Evolutionary conservation across 2,113 vertebrate genomes (phyloP).

Genomic region (Balaeniceps rex): DNA sequence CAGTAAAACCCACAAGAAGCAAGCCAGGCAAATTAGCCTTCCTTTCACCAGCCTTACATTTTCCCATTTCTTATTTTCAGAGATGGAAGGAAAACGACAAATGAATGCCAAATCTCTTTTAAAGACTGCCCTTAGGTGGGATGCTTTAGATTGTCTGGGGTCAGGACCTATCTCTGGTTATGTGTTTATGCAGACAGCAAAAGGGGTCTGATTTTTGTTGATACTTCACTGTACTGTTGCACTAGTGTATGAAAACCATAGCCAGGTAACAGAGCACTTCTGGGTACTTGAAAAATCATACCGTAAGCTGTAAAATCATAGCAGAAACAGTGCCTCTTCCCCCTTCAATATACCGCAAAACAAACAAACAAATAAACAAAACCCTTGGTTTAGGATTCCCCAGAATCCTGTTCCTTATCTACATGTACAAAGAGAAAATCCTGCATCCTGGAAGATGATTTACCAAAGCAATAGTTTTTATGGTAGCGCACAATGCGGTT

Average conservation of each 20-base stretch:
- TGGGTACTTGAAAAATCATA: neutral
- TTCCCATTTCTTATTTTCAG: neutral
- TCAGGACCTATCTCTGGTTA: neutral
- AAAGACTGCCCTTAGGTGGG: neutral
- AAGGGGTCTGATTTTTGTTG: neutral
- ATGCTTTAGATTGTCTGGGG: neutral
- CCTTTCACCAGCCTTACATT: constrained; percentile 4
- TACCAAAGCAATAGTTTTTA: neutral
- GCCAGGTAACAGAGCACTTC: neutral
- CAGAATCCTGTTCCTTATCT: neutral
- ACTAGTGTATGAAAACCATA: neutral
- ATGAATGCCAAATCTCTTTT: neutral
- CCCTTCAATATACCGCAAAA: neutral
- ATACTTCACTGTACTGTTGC: neutral
- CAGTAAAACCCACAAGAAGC: constrained; percentile 29
- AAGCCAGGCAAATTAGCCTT: constrained; percentile 8
- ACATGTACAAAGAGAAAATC: neutral
- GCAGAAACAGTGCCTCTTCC: neutral
- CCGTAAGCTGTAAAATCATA: neutral
- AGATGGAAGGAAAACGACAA: neutral
- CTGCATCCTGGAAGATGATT: neutral
- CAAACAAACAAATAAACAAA: neutral
- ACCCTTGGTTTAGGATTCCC: neutral
- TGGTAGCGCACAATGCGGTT: neutral
- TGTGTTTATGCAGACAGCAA: neutral